phyloP scores from a whole-genome alignment of 1,140 invertebrate genomes.

The Microvelia longipes region DNA sequence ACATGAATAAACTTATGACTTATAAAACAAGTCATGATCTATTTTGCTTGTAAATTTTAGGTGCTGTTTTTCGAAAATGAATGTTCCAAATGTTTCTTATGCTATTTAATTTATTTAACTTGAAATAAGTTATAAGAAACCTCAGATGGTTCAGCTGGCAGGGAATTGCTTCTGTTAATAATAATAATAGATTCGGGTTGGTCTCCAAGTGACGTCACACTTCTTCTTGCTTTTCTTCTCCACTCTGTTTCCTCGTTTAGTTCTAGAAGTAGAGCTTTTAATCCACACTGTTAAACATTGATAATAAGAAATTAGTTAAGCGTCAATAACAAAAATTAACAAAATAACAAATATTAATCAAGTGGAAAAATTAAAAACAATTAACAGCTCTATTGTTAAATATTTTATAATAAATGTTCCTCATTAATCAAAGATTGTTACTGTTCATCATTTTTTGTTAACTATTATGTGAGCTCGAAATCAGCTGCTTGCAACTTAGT shows the following conservation, averaged over 20 bases:
- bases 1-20: too few species aligned
- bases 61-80: too few species aligned
- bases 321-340: not conserved
- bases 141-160: not conserved
- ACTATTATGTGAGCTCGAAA: too few species aligned
- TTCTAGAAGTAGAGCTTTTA: slow-evolving; percentile 11
- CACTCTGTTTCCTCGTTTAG: slow-evolving; percentile 12
- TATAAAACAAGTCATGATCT: too few species aligned
- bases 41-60: too few species aligned
- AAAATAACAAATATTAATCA: not conserved
- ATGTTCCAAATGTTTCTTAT: too few species aligned
- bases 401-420: not conserved
- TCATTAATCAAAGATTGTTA: too few species aligned
- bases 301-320: not conserved
- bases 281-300: slow-evolving; percentile 9
- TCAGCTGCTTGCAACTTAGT: too few species aligned
- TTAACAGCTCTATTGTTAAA: not conserved
- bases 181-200: not conserved
- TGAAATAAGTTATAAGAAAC: too few species aligned
- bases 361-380: not conserved
- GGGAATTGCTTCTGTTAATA: not conserved
- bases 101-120: too few species aligned
- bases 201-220: slow-evolving; percentile 5
- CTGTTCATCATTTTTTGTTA: too few species aligned
- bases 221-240: slow-evolving; percentile 10